These are phyloP conservation scores for Acrocephalus arundinaceus DNA, from an alignment of 2,113 vertebrate species.

Conservation along the genomic window DNA sequence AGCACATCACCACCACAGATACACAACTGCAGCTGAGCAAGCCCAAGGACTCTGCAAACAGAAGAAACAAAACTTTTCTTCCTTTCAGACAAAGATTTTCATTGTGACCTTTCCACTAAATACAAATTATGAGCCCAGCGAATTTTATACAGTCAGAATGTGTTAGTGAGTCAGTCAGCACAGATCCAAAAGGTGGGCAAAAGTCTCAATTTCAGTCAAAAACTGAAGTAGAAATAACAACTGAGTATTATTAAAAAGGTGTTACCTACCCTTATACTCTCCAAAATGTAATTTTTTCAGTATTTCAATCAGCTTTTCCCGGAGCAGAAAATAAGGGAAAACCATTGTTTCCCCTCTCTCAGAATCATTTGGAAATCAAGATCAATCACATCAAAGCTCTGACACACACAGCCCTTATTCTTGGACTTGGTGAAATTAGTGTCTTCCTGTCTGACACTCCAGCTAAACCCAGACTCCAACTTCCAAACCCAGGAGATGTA, in stretches of 20 bases:
- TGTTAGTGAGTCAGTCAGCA: neutral
- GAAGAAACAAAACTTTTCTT: neutral
- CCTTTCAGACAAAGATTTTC: neutral
- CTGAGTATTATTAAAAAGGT: neutral
- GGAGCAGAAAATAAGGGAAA: neutral
- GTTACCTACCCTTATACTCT: neutral
- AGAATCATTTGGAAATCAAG: neutral
- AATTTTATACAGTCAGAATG: neutral
- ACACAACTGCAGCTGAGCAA: neutral
- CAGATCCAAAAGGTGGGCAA: neutral
- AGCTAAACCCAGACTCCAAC: neutral
- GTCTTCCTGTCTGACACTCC: neutral
- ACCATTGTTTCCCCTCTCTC: rapidly evolving
- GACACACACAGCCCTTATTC: neutral
- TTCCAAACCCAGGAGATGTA: neutral
- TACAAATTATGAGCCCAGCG: rapidly evolving
- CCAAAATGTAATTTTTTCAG: neutral
- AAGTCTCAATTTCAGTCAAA: neutral
- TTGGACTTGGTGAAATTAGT: neutral
- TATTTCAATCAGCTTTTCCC: neutral
- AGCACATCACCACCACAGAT: neutral
- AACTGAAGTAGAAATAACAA: neutral
- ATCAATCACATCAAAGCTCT: neutral
- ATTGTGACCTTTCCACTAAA: neutral
- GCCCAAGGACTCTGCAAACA: neutral